Conservation (phyloP, 2,113 vertebrate genomes). For the Xenopus borealis region DNA sequence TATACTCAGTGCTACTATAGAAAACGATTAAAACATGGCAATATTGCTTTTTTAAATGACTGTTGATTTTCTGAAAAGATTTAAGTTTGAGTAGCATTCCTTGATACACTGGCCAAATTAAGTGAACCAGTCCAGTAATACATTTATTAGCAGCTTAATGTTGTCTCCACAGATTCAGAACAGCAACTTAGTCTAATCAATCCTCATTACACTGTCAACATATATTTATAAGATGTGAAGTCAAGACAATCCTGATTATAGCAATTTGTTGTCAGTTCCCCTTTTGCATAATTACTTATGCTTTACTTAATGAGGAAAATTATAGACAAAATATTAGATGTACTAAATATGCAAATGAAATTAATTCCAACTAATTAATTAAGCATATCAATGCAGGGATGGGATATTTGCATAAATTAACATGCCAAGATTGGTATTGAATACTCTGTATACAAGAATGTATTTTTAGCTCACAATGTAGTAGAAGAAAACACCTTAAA, state of each 20-base stretch:
- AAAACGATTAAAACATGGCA: too few species aligned
- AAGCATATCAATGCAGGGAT: conserved; percentile 45
- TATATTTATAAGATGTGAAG: conserved; percentile 32
- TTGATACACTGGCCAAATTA: too few species aligned
- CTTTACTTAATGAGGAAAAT: conserved; percentile 51
- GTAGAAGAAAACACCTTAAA: too few species aligned
- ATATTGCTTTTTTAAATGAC: too few species aligned
- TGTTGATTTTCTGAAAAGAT: too few species aligned
- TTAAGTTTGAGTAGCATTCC: too few species aligned
- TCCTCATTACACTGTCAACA: conserved; percentile 45
- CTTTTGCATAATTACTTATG: conserved; percentile 47
- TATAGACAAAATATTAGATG: conserved; percentile 49
- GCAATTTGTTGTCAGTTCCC: conserved; percentile 49
- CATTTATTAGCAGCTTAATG: not conserved
- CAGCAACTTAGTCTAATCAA: not conserved
- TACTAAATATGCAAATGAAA: conserved; percentile 49
- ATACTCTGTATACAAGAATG: not conserved
- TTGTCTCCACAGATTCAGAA: conserved; percentile 26
- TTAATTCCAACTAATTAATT: conserved; percentile 55
- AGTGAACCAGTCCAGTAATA: not conserved
- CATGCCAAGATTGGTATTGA: conserved; percentile 41
- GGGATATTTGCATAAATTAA: conserved; percentile 51
- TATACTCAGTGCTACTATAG: too few species aligned
- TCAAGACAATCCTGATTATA: conserved; percentile 18
- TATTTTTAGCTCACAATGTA: not conserved